phyloP scores from a whole-genome alignment of 1,140 invertebrate genomes.

The Cherax destructor region DNA sequence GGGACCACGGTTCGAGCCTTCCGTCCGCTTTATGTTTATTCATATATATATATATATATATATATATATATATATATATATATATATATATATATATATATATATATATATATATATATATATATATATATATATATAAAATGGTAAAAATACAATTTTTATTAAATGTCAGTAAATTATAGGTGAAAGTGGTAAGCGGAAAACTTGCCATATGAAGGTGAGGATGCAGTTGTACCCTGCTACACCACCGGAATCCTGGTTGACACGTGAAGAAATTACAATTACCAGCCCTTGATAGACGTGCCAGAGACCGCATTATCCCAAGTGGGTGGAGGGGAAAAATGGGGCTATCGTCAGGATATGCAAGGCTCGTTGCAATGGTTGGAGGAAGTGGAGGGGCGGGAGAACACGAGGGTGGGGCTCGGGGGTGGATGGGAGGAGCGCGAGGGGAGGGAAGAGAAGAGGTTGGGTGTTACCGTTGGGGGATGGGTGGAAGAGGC shows the following conservation, averaged over 20 bases:
- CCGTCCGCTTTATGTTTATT: too few species aligned
- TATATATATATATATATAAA: too few species aligned
- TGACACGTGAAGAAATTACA: slow-evolving; percentile 6
- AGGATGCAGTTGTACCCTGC: neutral
- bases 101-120: too few species aligned
- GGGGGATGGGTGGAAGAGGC: neutral
- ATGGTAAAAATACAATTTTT: neutral
- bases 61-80: too few species aligned
- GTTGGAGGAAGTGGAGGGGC: neutral
- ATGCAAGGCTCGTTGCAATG: neutral
- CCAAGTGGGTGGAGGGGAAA: slow-evolving; percentile 11
- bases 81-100: too few species aligned
- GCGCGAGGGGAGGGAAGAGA: neutral
- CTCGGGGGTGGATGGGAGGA: neutral
- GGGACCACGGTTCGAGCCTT: too few species aligned
- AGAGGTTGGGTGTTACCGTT: neutral
- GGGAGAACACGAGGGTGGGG: neutral
- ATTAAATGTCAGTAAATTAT: neutral
- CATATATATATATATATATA: too few species aligned
- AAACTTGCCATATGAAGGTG: neutral
- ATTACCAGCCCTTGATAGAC: slow-evolving; percentile 8
- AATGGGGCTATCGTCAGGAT: slow-evolving; percentile 8
- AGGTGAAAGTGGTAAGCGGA: neutral
- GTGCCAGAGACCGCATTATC: neutral
- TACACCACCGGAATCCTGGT: neutral